Evolutionary conservation across 2,888 invertebrate species (phyloP).

Genomic region (Ochropleura plecta): DNA sequence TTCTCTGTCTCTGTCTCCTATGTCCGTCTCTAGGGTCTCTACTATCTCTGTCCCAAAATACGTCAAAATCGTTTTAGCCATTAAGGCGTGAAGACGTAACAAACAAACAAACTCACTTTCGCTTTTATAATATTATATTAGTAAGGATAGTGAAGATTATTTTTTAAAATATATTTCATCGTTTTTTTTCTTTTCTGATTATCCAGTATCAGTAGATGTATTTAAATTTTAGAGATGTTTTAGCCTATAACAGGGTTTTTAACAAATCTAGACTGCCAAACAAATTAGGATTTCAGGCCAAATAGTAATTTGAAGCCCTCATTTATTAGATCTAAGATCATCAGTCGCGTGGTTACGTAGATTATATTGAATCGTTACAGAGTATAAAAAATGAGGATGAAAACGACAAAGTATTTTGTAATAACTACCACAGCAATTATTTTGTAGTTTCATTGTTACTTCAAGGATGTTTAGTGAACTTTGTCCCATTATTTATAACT

Average conservation of each 20-base stretch:
- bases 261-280: background rate
- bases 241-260: background rate
- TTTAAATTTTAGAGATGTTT: background rate
- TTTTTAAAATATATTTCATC: no score
- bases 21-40: no score
- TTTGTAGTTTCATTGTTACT: background rate
- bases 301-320: background rate
- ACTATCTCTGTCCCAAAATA: no score
- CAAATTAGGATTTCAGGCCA: background rate
- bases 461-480: slow-evolving; percentile 10
- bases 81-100: no score
- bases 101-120: no score
- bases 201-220: background rate
- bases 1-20: no score
- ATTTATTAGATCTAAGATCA: no score
- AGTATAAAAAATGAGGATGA: background rate
- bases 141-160: no score
- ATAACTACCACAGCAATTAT: background rate
- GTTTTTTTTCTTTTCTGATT: background rate
- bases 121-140: no score
- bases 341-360: background rate
- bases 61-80: no score
- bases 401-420: background rate
- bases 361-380: background rate
- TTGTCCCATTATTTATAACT: slow-evolving; percentile 19